Evolutionary conservation across 1,140 invertebrate species (phyloP).

Genomic region (Caenorhabditis tropicalis): DNA sequence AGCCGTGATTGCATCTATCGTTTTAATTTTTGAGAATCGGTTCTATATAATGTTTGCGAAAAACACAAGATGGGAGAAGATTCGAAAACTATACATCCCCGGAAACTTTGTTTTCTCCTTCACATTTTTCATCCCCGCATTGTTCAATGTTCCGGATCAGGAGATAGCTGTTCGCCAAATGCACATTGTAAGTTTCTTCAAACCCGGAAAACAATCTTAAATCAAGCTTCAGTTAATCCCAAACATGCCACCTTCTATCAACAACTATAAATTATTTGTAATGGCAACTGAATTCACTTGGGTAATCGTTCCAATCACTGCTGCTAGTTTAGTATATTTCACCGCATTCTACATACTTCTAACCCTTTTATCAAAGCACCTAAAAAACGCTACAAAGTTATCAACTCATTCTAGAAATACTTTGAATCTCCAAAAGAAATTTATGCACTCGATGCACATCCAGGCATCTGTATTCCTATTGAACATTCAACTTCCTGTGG

Average conservation of each 20-base stretch:
- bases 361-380: not conserved
- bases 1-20: not conserved
- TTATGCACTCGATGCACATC: not conserved
- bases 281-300: too few relatives aligned
- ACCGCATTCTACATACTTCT: not conserved
- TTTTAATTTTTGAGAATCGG: not conserved
- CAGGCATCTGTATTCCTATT: not conserved
- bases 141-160: not conserved
- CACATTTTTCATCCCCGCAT: not conserved
- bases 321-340: not conserved
- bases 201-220: too few relatives aligned
- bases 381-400: not conserved
- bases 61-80: not conserved
- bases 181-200: too few relatives aligned
- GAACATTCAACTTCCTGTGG: not conserved
- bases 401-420: not conserved
- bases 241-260: too few relatives aligned
- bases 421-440: not conserved
- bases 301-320: not conserved
- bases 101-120: not conserved
- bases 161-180: not conserved
- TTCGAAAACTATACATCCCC: not conserved
- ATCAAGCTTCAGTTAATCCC: too few relatives aligned
- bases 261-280: too few relatives aligned
- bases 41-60: not conserved